phyloP scores from a whole-genome alignment of 1,140 invertebrate genomes.

The Schmidtea mediterranea region DNA sequence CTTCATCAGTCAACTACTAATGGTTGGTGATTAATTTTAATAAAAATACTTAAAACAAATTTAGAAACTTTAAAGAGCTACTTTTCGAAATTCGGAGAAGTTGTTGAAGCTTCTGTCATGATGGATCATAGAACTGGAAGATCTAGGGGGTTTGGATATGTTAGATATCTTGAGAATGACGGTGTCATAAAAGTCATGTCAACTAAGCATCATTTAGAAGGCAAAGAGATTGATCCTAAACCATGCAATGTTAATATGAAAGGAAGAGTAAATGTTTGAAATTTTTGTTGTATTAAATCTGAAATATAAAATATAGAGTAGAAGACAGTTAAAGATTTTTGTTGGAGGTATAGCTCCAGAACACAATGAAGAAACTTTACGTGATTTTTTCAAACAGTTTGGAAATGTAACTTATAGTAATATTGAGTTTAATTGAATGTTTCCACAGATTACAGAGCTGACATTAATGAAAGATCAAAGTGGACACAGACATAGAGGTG shows the following conservation, averaged over 20 bases:
- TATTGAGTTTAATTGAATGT: conserved; percentile 1
- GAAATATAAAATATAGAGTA: too few species aligned
- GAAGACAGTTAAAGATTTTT: conserved; percentile 1
- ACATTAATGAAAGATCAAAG: conserved; percentile 2
- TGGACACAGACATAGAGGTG: conserved; percentile 4
- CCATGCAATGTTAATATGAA: conserved; percentile 4
- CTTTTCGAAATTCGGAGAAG: conserved; percentile 3
- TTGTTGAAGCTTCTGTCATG: conserved; percentile 1
- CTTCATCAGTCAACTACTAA: conserved; percentile 4
- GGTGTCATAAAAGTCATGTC: conserved; percentile 9
- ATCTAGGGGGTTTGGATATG: conserved; percentile 11
- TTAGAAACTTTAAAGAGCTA: neutral
- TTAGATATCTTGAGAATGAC: conserved; percentile 8
- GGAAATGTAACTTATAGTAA: too few species aligned
- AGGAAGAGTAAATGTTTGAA: neutral
- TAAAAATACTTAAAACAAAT: neutral
- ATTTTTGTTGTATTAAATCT: too few species aligned
- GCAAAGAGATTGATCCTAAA: conserved; percentile 5
- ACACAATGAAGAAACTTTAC: conserved; percentile 1
- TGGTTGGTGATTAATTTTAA: neutral
- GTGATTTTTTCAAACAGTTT: neutral
- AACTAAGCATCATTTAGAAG: conserved; percentile 5
- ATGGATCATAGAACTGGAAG: conserved; percentile 9
- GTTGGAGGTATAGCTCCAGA: conserved; percentile 2
- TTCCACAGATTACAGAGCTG: neutral